Evolutionary conservation across 2,888 invertebrate species (phyloP), one percentile per base, ranked within the genome.

Genomic region (Cactoblastis cactorum): DNA sequence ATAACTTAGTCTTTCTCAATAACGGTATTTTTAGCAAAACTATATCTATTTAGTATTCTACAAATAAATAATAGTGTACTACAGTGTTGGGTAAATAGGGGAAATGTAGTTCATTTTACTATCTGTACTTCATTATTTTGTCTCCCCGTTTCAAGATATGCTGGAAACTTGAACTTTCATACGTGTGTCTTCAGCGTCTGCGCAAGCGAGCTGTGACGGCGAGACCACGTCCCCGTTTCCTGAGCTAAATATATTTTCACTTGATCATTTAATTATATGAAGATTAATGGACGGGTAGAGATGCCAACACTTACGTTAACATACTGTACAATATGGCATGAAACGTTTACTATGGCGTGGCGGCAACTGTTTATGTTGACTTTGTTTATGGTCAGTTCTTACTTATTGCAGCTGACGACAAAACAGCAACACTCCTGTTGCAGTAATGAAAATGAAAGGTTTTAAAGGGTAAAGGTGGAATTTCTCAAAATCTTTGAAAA

Each of bases 181-280:
- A 59, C 61, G 62, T 65, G 52, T 54, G 62, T 63, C 71, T 73
- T 68, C 67, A 63, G 67, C 62, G 66, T 66, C 62, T 65, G 71
- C 67, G 51, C 52, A 58, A 67, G 68, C 67, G 67, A 69, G 73
- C 61, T 67, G 74, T 69, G 74, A 67, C 76, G 69, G 59, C 68
- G 71, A 62, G 71, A 68, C 68, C 72, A 69, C 81, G 85, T 76
- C 83, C 87, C 75, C 82, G 71, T 86, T 88, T 85, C 78, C 79
- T 77, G 71, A 60, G 83, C 86, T 87, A 88, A 85, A 88, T 86
- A 86, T 87, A 88, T 80, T 80, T 83, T 88, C 79, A 81, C 84
- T 88, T 86, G 86, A 87, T 87, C 86, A 85, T 88, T 85, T 88
- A 84, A 87, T 87, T 88, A 87, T 86, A 85, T 86, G 80, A 81